These are phyloP conservation scores for Drosophila trapezifrons DNA, from an alignment of 1,140 invertebrate species.

Conservation along the genomic window DNA sequence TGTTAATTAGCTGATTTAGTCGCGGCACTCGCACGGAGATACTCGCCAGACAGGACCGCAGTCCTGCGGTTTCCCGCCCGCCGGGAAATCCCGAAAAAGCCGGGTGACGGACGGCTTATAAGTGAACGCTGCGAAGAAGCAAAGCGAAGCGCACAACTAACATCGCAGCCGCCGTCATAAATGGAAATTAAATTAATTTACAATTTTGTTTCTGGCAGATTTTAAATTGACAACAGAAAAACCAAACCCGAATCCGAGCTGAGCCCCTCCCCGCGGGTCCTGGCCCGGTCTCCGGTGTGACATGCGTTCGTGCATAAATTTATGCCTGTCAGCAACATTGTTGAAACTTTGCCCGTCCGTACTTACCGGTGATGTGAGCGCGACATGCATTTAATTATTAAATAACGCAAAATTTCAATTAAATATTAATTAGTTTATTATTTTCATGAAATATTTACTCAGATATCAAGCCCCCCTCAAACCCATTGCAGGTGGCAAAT, in stretches of 20 bases:
- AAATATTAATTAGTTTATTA: slow-evolving; percentile 75
- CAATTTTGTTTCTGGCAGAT: slow-evolving; percentile 52
- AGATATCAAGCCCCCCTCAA: slow-evolving; percentile 20
- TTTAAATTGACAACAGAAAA: slow-evolving; percentile 72
- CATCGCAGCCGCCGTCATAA: slow-evolving; percentile 41
- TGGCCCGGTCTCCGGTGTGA: slow-evolving; percentile 33
- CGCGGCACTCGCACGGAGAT: slow-evolving; percentile 22
- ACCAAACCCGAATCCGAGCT: slow-evolving; percentile 13
- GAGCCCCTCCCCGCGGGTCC: neutral
- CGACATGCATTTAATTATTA: slow-evolving; percentile 77
- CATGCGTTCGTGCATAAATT: slow-evolving; percentile 68
- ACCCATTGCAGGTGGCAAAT: slow-evolving; percentile 88
- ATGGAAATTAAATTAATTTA: slow-evolving; percentile 71
- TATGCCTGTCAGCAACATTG: slow-evolving; percentile 65
- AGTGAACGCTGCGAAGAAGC: slow-evolving; percentile 5
- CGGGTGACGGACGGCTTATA: slow-evolving; percentile 22
- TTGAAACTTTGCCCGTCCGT: slow-evolving; percentile 39
- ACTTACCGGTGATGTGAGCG: slow-evolving; percentile 36
- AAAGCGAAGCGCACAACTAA: slow-evolving; percentile 8
- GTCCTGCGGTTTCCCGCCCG: slow-evolving; percentile 51
- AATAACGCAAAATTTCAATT: slow-evolving; percentile 74
- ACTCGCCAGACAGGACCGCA: slow-evolving; percentile 41
- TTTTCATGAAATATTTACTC: slow-evolving; percentile 63
- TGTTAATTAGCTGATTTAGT: slow-evolving; percentile 83
- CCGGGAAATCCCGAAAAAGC: slow-evolving; percentile 12